A percentile compares a stretch with the other conserved stretches of the same genome.
Conservation (phyloP, 2,888 invertebrate species). For the Synanthedon andrenaeformis region DNA sequence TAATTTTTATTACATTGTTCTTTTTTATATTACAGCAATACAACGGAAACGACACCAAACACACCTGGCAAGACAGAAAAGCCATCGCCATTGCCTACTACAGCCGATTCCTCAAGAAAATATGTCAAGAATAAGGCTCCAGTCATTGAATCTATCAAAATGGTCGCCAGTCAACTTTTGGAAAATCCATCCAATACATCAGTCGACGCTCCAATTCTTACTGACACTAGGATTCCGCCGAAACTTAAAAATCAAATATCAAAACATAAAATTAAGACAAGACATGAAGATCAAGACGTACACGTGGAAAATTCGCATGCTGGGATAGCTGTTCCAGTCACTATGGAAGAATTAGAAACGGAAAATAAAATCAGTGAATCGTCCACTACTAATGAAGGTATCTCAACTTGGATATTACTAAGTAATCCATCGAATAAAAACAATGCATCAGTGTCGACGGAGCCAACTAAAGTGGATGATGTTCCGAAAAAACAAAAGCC, state of each 20-base stretch:
- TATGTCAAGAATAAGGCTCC: conserved; percentile 52
- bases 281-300: conserved; percentile 42
- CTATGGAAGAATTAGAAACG: conserved; percentile 72
- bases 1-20: background rate
- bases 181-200: conserved; percentile 49
- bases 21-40: background rate
- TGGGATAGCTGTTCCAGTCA: conserved; percentile 76
- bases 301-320: conserved; percentile 67
- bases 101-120: conserved; percentile 35
- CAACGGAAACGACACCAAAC: conserved; percentile 3
- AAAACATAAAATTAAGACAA: conserved; percentile 53
- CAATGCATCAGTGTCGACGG: conserved; percentile 38
- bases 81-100: conserved; percentile 9
- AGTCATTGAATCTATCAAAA: conserved; percentile 68
- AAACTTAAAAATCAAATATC: conserved; percentile 67
- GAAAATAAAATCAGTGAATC: conserved; percentile 61
- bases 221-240: conserved; percentile 74
- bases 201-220: conserved; percentile 45
- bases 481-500: conserved; percentile 43
- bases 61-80: conserved; percentile 2
- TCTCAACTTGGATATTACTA: conserved; percentile 82
- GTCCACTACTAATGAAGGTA: conserved; percentile 73
- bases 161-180: conserved; percentile 69
- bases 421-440: conserved; percentile 59
- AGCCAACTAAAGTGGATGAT: conserved; percentile 46